Percentiles rank a stretch among this genome's conserved stretches.
These are phyloP conservation scores for Alaudala cheleensis DNA, from an alignment of 2,113 vertebrate genomes.

Conservation along the genomic window DNA sequence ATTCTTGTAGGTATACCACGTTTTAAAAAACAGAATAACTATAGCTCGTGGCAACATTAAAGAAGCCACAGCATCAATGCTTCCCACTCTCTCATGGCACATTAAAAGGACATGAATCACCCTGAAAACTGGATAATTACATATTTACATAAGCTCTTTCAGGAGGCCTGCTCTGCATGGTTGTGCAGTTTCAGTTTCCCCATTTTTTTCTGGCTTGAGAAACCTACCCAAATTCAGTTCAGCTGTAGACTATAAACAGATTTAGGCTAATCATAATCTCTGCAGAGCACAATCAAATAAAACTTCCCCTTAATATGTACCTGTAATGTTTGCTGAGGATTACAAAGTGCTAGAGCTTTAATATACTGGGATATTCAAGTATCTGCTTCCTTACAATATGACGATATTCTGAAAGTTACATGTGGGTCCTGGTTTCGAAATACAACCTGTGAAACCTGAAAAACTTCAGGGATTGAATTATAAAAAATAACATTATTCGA, in stretches of 20 bases:
- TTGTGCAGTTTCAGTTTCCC: background rate
- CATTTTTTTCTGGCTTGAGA: background rate
- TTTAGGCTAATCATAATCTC: background rate
- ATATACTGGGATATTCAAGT: background rate
- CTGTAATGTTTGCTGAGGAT: background rate
- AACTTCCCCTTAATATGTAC: background rate
- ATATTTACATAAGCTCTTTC: background rate
- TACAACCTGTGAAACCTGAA: background rate
- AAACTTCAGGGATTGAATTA: background rate
- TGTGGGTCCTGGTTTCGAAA: background rate
- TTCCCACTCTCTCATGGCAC: background rate
- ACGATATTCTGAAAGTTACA: background rate
- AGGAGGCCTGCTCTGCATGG: background rate
- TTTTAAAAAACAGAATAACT: background rate
- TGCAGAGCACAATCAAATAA: background rate
- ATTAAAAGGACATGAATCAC: constrained; percentile 11
- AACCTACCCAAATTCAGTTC: background rate
- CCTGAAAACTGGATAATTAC: background rate
- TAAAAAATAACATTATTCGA: background rate
- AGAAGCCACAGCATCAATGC: background rate
- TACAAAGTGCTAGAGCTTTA: background rate
- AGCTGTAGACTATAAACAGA: background rate
- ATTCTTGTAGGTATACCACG: background rate
- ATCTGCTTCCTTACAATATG: background rate
- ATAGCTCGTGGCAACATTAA: background rate